phyloP scores from a whole-genome alignment of 2,888 invertebrate genomes.

The Eurytoma californica region DNA sequence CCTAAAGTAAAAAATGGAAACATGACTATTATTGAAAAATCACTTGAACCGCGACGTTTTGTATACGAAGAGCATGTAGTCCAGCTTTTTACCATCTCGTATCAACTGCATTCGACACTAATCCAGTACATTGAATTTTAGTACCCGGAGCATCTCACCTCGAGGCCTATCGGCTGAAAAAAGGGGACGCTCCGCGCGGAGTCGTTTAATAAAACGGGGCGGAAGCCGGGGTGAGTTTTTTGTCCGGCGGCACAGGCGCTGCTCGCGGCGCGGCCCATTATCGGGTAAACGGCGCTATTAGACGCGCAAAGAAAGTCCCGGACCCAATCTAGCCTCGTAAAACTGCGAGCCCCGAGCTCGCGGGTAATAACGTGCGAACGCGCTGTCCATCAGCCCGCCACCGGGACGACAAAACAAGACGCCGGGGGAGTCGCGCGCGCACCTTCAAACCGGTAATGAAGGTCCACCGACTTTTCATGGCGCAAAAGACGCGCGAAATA shows the following conservation, averaged over 20 bases:
- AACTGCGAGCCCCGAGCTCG: conserved; percentile 58
- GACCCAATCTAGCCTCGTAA: conserved; percentile 69
- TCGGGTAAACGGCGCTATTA: conserved; percentile 68
- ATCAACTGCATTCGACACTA: not conserved
- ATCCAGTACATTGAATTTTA: conserved; percentile 20
- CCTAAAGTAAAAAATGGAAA: not conserved
- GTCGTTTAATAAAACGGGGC: conserved; percentile 18
- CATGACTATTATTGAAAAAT: not conserved
- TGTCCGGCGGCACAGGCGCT: not conserved
- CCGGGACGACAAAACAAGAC: not conserved
- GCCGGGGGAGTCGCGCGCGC: not conserved
- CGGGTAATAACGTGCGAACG: conserved; percentile 71
- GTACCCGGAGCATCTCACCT: conserved; percentile 1
- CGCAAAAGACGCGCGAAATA: conserved; percentile 54
- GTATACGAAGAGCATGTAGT: not conserved
- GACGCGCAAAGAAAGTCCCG: conserved; percentile 45
- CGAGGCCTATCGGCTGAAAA: not conserved
- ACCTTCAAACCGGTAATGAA: conserved; percentile 62
- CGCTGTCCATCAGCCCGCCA: conserved; percentile 69
- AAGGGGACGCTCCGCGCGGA: not conserved
- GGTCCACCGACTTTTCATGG: conserved; percentile 45
- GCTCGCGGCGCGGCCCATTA: conserved; percentile 61
- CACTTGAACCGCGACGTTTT: not conserved
- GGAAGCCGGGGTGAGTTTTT: conserved; percentile 34
- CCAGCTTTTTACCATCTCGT: not conserved